Percentiles rank a stretch among this genome's conserved stretches.
Evolutionary conservation across 2,113 vertebrate species (phyloP).

Genomic region (Muscicapa adusta): DNA sequence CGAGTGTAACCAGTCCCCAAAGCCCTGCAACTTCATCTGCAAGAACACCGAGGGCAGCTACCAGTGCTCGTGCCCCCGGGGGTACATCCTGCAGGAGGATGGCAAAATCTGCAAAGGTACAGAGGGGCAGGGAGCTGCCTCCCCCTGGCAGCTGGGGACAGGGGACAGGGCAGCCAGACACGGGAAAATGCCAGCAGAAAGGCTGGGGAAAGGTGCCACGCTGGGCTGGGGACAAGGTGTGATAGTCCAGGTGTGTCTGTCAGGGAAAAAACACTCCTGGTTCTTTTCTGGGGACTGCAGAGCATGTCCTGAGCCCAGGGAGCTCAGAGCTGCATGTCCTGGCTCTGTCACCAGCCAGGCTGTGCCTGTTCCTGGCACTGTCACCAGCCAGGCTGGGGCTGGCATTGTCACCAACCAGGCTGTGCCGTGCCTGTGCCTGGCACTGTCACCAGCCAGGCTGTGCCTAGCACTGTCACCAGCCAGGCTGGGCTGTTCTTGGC

Average conservation of each 20-base stretch:
- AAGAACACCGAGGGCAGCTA: conserved; percentile 95
- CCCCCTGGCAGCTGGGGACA: not conserved
- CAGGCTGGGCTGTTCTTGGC: no score
- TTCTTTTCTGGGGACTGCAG: not conserved
- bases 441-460: not conserved
- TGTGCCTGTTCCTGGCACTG: not conserved
- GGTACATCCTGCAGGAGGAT: conserved; percentile 87
- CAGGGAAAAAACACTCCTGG: not conserved
- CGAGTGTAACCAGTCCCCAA: conserved; percentile 87
- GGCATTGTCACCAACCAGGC: no score
- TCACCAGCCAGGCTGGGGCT: no score
- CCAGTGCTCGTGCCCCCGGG: conserved; percentile 89
- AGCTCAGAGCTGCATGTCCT: not conserved
- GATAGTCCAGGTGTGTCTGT: not conserved
- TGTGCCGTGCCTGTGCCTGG: no score
- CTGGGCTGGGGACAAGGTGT: not conserved
- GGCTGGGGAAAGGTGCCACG: fast-evolving
- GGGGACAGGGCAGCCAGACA: not conserved
- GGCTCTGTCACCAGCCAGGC: not conserved
- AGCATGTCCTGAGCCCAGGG: not conserved
- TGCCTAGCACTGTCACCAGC: no score
- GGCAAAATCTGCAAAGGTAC: conserved; percentile 93
- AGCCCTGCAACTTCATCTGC: conserved; percentile 92
- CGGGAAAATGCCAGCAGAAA: fast-evolving
- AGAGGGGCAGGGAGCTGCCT: not conserved